Evolutionary conservation across 2,113 vertebrate genomes (phyloP), one percentile per base, ranked within the genome.

Genomic region (Toxotes jaculatrix): DNA sequence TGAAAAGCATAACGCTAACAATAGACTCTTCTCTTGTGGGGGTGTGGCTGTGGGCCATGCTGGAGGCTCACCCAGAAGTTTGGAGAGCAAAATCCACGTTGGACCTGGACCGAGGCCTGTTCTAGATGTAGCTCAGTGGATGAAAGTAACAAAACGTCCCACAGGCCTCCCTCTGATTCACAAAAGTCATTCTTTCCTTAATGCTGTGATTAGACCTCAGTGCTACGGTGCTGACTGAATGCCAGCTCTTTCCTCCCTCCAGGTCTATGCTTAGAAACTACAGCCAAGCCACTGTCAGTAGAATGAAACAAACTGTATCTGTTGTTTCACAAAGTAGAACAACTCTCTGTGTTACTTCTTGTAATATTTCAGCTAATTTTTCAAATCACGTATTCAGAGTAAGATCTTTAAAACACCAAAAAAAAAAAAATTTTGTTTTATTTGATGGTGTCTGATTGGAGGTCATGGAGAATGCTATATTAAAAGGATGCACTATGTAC

Each of bases 131-230:
- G 68, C 57, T 80, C 34, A n/a, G 63, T 67, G 65, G 79, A 89
- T 84, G 82, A 86, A 92, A 81, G 69, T 19, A 88, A 82, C 53
- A 60, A 56, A 78, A 43, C 43, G 69, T 90, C 86, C 87, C 87
- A 73, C 47, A 47, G 81, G 66, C 57, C 68, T 73, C 71, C 34
- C 17, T 62, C 49, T 79, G 79, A 84, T 71, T 74, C 87, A 74
- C 67, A 83, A 42, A 38, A 47, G 74, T 89, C 68, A 80, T 84
- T 84, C 79, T 84, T 84, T 89, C 77, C 86, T 79, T 82, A 84
- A 82, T 81, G 68, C 82, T 76, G 75, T 85, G 86, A 88, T 91
- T 84, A 87, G 77, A 86, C 65, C 72, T 83, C 86, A 21, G 77
- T 62, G 67, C 77, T 73, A 77, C 74, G n/a, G 71, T 13, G 78